Evolutionary conservation across 2,797 vertebrate species (phyloP), one percentile per base, ranked within the genome.

Genomic region (Phalloptychus januarius): DNA sequence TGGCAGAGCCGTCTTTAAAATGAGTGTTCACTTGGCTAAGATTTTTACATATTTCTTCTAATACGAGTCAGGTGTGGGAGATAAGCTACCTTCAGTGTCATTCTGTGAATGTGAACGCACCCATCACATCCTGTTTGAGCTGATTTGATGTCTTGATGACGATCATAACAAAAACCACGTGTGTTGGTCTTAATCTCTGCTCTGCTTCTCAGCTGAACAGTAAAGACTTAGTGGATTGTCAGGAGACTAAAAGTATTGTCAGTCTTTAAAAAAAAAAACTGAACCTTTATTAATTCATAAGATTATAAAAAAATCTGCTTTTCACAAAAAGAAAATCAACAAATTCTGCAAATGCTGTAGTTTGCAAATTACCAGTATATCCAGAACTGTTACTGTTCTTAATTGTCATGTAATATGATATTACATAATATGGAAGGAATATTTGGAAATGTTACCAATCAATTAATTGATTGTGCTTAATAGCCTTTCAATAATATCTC

Each of bases 381-480:
- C 4, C 63, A 23, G 16, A 40, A 40, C 36, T 58, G n/a, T 61
- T 61, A 18, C 31, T 61, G 15, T 61, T 61, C 31, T 18, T 33
- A 7, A 33, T 31, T 61, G 28, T 31, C 28, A 31, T 28, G 1
- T 28, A 58, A 31, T 50, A 50, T 50, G 48, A 23, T 5, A 28
- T 28, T 28, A 56, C 58, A 36, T 63, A 36, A 63, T 38, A 23
- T 38, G 8, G 33, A 65, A 25, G 20, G 63, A 65, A 78, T 87
- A 25, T 79, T 73, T 72, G 16, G 2, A 74, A 52, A 85, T 75
- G 78, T 86, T 79, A 76, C 48, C 52, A 61, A 23, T 69, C 81
- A 36, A 71, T 75, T 71, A 42, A 85, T 54, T 88, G 80, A 90
- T 89, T 79, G 79, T 40, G 48, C 42, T 6, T 15, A 76, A 75